Evolutionary conservation across 2,797 vertebrate species (phyloP).

Genomic region (Bucorvus abyssinicus): DNA sequence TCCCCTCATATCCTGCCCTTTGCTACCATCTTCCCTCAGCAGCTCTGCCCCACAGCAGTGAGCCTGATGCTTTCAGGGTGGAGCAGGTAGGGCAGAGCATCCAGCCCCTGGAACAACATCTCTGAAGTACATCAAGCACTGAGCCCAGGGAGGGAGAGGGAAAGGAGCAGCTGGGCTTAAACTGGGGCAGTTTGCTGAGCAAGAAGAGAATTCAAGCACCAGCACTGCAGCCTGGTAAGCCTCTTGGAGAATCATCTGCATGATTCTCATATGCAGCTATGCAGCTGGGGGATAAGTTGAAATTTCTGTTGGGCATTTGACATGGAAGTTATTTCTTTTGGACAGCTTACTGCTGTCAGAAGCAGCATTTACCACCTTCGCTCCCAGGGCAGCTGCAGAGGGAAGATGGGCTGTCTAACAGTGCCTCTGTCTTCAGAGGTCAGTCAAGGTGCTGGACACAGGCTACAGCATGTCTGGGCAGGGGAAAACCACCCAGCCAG

Average conservation of each 20-base stretch:
- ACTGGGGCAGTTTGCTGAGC: background rate
- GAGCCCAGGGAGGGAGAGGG: background rate
- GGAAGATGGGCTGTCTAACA: background rate
- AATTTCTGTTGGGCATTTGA: background rate
- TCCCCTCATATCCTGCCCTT: accelerated
- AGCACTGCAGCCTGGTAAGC: background rate
- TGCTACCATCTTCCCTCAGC: background rate
- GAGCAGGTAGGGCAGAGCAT: slow-evolving; percentile 23
- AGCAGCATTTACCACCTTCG: background rate
- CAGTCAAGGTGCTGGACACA: background rate
- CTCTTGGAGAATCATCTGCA: background rate
- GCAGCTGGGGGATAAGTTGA: background rate
- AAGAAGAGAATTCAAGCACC: background rate
- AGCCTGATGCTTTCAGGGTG: background rate
- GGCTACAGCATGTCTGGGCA: background rate
- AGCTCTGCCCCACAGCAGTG: accelerated
- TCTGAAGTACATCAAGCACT: background rate
- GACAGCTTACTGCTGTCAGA: background rate
- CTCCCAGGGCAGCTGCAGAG: background rate
- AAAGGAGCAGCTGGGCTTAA: background rate
- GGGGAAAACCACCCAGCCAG: background rate
- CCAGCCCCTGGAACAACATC: slow-evolving; percentile 43
- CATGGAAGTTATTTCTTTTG: background rate
- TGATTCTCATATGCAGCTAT: background rate
- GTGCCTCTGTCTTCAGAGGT: background rate